Evolutionary conservation across 2,888 invertebrate genomes (phyloP), one percentile per base, ranked within the genome.

Genomic region (Chymomyza fuscimana): DNA sequence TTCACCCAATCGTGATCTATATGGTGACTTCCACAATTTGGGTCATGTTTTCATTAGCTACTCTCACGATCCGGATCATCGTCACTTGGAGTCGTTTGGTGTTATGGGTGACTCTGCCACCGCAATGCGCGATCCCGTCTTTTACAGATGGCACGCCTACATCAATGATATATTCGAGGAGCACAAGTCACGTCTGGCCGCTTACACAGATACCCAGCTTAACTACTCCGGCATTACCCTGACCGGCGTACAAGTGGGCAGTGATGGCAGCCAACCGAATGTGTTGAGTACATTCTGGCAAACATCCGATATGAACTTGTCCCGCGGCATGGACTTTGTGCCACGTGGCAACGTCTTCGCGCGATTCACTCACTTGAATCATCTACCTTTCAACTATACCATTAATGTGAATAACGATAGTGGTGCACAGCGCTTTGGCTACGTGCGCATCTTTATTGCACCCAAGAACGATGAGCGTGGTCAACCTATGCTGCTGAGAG

Each of bases 51-150:
- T 96, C 87, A 94, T 97, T 73, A 94, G 96, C 0, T 95, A 94
- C 89, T 92, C 94, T 4, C 97, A 97, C 87, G 97, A 97, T 90
- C 96, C 97, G 0, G 96, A 96, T 90, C 94, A 95, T 88, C 90
- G 91, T 63, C 89, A 90, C 67, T 88, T 96, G 95, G 97, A 97
- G 92, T 94, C 94, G 62, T 95, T 95, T 84, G 95, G 95, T 54
- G 95, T 96, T 36, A 97, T 97, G 94, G 96, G 96, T 0, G 97
- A 97, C 88, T 94, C 96, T 0, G 94, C 96, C 0, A 96, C 96
- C 0, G 96, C 97, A 0, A 97, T 97, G 96, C 93, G 97, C 2
- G 97, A 97, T 92, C 97, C 97, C 0, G 92, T 95, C 19, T 97
- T 97, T 93, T 97, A 97, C 92, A 94, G 96, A 89, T 97, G 96